These are phyloP conservation scores for Oxygymnocypris stewartii DNA, from an alignment of 2,113 vertebrate species.

Conservation along the genomic window DNA sequence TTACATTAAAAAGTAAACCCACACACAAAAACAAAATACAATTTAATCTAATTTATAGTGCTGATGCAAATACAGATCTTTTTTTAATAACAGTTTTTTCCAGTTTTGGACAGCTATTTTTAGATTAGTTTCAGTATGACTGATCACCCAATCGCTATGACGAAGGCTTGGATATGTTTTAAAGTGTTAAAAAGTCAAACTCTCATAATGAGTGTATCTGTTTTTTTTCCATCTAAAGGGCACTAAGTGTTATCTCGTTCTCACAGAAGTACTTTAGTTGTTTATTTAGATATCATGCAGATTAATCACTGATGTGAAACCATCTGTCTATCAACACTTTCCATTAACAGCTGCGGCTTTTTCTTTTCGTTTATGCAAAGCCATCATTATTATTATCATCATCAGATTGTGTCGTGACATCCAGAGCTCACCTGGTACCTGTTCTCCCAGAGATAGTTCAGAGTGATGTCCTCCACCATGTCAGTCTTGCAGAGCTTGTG, in stretches of 20 bases:
- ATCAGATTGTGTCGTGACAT: not conserved
- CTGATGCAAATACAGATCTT: not conserved
- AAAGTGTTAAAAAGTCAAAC: not conserved
- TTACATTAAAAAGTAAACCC: not conserved
- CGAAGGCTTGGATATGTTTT: not conserved
- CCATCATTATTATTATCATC: not conserved
- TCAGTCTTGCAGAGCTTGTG: constrained; percentile 82
- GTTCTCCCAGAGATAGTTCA: constrained; percentile 87
- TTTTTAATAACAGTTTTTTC: not conserved
- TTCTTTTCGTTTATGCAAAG: not conserved
- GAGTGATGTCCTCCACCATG: constrained; percentile 83
- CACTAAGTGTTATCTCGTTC: not conserved
- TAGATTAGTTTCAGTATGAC: constrained; percentile 8
- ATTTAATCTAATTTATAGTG: not conserved
- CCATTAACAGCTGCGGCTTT: not conserved
- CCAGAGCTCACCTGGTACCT: constrained; percentile 81
- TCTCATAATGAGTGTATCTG: not conserved
- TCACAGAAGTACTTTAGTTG: not conserved
- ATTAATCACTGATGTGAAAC: not conserved
- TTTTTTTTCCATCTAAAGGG: not conserved
- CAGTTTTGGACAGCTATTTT: not conserved
- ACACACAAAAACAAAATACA: not conserved
- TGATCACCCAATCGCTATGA: not conserved
- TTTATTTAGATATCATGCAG: not conserved
- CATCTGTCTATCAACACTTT: not conserved